Evolutionary conservation across 2,888 invertebrate genomes (phyloP).

Genomic region (Anthophora plumipes): DNA sequence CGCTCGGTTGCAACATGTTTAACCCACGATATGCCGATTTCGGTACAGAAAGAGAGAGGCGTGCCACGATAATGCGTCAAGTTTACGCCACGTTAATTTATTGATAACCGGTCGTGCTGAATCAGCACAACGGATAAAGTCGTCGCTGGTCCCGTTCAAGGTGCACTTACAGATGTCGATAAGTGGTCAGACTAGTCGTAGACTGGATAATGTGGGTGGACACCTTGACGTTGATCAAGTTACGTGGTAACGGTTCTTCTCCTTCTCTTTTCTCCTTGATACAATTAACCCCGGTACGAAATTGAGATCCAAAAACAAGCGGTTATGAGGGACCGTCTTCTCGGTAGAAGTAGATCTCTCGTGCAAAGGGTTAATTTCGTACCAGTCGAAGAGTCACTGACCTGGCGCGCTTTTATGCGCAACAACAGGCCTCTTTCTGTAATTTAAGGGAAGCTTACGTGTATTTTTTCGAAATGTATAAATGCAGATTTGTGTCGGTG

Average conservation of each 20-base stretch:
- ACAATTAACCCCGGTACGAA: neutral
- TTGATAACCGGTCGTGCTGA: slow-evolving; percentile 33
- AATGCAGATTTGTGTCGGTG: neutral
- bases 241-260: slow-evolving; percentile 14
- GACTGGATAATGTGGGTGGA: slow-evolving; percentile 51
- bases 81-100: slow-evolving; percentile 45
- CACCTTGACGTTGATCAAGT: slow-evolving; percentile 55
- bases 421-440: neutral
- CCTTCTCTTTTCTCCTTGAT: neutral
- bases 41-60: slow-evolving; percentile 18
- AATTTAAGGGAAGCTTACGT: neutral
- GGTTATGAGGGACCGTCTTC: slow-evolving; percentile 39
- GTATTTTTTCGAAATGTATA: neutral
- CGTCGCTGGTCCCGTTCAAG: slow-evolving; percentile 46
- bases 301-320: slow-evolving; percentile 41
- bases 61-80: slow-evolving; percentile 42
- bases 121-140: slow-evolving; percentile 54
- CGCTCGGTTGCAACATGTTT: slow-evolving; percentile 19
- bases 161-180: slow-evolving; percentile 54
- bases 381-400: slow-evolving; percentile 55
- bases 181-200: slow-evolving; percentile 53
- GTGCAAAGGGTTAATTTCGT: slow-evolving; percentile 63
- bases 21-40: slow-evolving; percentile 51
- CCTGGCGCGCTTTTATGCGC: slow-evolving; percentile 29
- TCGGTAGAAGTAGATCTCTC: slow-evolving; percentile 8